phyloP scores from a whole-genome alignment of 2,888 invertebrate species.

The Onchidella celtica region DNA sequence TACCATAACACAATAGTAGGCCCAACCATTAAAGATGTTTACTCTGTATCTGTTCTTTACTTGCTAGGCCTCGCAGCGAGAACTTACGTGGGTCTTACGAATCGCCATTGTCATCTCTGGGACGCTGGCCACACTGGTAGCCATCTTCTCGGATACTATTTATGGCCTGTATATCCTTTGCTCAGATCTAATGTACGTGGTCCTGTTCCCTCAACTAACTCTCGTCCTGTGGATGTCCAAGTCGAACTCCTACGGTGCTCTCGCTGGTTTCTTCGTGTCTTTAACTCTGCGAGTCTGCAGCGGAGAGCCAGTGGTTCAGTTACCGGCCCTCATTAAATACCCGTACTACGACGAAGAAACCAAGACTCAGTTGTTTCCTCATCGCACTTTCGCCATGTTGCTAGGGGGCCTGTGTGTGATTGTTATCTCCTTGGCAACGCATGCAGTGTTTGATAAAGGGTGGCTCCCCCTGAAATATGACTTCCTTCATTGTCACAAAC shows the following conservation, averaged over 20 bases:
- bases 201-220: constrained; percentile 65
- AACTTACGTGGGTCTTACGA: constrained; percentile 61
- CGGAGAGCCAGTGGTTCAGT: constrained; percentile 44
- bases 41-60: too few relatives aligned
- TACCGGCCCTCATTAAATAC: constrained; percentile 38
- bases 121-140: constrained; percentile 55
- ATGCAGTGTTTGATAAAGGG: constrained; percentile 25
- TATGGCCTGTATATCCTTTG: constrained; percentile 64
- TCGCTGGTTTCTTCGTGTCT: constrained; percentile 47
- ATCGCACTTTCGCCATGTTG: constrained; percentile 47
- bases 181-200: constrained; percentile 65
- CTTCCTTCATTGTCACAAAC: constrained; percentile 41
- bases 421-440: constrained; percentile 35
- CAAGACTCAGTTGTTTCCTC: constrained; percentile 42
- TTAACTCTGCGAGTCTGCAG: constrained; percentile 35
- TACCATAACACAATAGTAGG: too few relatives aligned
- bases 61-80: constrained; percentile 80
- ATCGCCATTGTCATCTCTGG: constrained; percentile 57
- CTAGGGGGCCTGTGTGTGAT: constrained; percentile 31
- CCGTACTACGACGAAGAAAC: constrained; percentile 40
- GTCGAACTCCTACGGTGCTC: constrained; percentile 49
- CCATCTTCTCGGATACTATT: constrained; percentile 55
- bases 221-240: constrained; percentile 59
- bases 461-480: constrained; percentile 48
- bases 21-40: too few relatives aligned